phyloP scores from a whole-genome alignment of 2,797 vertebrate species.

The Pseudotriccus pelzelni region DNA sequence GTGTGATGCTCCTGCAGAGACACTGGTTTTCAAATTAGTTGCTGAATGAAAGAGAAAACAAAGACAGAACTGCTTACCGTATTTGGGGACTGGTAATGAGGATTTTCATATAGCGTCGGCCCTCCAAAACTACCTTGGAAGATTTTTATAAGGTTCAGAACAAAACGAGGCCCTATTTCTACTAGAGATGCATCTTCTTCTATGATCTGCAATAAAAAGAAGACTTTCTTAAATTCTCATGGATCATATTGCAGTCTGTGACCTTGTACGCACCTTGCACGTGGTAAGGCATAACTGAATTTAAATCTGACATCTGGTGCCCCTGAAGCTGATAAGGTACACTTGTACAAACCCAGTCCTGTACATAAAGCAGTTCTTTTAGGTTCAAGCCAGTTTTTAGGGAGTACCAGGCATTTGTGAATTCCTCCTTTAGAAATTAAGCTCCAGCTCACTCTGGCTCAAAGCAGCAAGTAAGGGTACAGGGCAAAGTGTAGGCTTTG shows the following conservation, averaged over 20 bases:
- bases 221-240: background rate
- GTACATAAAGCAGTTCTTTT: background rate
- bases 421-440: background rate
- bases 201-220: slow-evolving; percentile 83
- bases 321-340: background rate
- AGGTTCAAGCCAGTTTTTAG: background rate
- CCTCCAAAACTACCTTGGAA: slow-evolving; percentile 97
- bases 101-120: slow-evolving; percentile 92
- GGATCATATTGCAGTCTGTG: background rate
- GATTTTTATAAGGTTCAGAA: slow-evolving; percentile 94
- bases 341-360: background rate
- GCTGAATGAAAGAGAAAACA: background rate
- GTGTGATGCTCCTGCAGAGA: background rate
- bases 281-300: background rate
- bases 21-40: background rate
- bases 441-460: background rate
- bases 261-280: background rate
- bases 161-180: slow-evolving; percentile 96
- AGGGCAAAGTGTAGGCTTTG: background rate
- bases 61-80: slow-evolving; percentile 77
- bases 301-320: background rate
- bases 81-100: slow-evolving; percentile 90
- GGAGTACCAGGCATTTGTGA: background rate
- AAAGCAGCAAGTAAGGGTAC: background rate
- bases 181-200: slow-evolving; percentile 96